Evolutionary conservation across 2,113 vertebrate species (phyloP), one percentile per base, ranked within the genome.

Genomic region (Coregonus clupeaformis): DNA sequence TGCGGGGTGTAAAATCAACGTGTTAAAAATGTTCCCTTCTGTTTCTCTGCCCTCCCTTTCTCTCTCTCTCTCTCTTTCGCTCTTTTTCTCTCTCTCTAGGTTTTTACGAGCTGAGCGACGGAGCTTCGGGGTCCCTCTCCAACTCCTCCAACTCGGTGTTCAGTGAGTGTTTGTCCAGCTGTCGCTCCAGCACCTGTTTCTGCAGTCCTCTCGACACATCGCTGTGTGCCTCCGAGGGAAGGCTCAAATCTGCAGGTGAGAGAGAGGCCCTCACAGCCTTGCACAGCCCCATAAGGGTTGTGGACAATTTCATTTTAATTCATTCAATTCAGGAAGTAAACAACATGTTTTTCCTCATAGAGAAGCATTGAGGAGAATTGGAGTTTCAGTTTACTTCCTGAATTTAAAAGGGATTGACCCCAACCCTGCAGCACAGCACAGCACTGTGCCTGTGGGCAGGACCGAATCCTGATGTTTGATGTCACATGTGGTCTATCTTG

Each of bases 71-170:
- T 29, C 22, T 63, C 36, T 76, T 22, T 55, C 62, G 73, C 30
- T 47, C 59, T 18, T 66, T 32, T 49, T 27, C 63, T 57, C 60
- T n/a, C 42, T 83, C 73, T 45, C 72, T 85, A 98, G 97, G 97
- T 77, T 99, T 98, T 95, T 99, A 97, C 78, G 97, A 98, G 83
- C 90, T 97, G 89, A 99, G 97, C 77, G 97, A 98, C 76, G 95
- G 93, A 55, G 91, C 94, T 75, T 97, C 96, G 0, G 96, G 94
- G 77, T 98, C 97, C 2, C 95, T 98, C 76, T 99, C 97, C 76
- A 98, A 98, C 92, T 99, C 97, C 1, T 98, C 96, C 52, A 98
- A 99, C 93, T 99, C 97, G 0, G 95, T 99, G 86, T 99, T 98
- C 93, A 98, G 97, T 78, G 97, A 98, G 75, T 96, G 96, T 93